These are phyloP conservation scores for Meliscaeva auricollis DNA, from an alignment of 2,888 invertebrate genomes.

Conservation along the genomic window DNA sequence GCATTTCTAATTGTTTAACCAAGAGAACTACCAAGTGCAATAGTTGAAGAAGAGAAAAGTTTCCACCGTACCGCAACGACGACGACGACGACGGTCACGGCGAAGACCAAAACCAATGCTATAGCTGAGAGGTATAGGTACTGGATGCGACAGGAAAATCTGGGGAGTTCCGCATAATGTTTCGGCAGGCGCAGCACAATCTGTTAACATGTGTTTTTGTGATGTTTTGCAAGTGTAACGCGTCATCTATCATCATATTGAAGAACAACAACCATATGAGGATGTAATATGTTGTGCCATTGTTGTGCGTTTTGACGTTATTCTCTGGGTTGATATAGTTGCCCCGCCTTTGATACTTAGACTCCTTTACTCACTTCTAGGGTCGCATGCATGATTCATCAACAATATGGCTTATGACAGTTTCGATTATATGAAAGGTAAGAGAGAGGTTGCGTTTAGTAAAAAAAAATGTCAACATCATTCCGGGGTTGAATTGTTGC, in stretches of 20 bases:
- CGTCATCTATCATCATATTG: conserved; percentile 66
- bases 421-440: not conserved
- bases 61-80: not conserved
- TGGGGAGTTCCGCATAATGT: conserved; percentile 50
- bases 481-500: conserved; percentile 9
- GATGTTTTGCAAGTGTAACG: conserved; percentile 73
- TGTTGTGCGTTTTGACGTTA: conserved; percentile 60
- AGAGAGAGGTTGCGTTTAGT: conserved; percentile 11
- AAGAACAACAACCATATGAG: conserved; percentile 9
- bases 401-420: conserved; percentile 22
- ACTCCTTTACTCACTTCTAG: not conserved
- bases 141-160: conserved; percentile 47
- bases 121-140: too few relatives aligned
- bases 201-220: conserved; percentile 70
- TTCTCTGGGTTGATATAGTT: conserved; percentile 1
- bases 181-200: conserved; percentile 53
- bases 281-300: conserved; percentile 33
- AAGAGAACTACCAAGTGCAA: conserved; percentile 46
- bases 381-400: conserved; percentile 42
- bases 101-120: too few relatives aligned
- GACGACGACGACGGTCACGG: too few relatives aligned
- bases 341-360: conserved; percentile 4
- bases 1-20: conserved; percentile 77
- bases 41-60: conserved; percentile 5
- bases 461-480: conserved; percentile 35